Percentiles rank a stretch among this genome's conserved stretches.
Conservation (phyloP, 1,140 invertebrate species). For the Atopsyche davidsoni region DNA sequence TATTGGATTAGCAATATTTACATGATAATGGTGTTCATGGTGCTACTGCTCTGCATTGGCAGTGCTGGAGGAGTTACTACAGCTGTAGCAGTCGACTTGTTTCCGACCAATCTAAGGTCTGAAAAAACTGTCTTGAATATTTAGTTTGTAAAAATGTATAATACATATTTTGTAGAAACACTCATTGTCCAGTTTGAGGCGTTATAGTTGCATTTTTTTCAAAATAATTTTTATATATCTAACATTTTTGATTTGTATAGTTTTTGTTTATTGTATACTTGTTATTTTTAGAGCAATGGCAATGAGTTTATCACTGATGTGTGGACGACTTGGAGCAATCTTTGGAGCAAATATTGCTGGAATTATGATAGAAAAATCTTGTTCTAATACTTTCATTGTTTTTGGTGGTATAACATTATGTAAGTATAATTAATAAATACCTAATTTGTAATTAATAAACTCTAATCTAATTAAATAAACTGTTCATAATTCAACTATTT, state of each 20-base stretch:
- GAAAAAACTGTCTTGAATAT: background rate
- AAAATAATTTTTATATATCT: background rate
- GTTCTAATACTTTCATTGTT: conserved; percentile 5
- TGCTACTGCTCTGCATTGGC: conserved; percentile 37
- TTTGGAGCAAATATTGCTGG: conserved; percentile 12
- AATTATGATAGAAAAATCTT: conserved; percentile 2
- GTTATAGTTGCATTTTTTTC: background rate
- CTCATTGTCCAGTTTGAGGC: background rate
- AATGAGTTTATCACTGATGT: conserved; percentile 11
- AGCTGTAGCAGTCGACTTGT: conserved; percentile 42
- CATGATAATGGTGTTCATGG: conserved; percentile 34
- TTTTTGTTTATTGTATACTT: background rate
- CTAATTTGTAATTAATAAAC: background rate
- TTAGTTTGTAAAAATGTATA: background rate
- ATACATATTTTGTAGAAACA: background rate
- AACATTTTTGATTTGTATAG: background rate
- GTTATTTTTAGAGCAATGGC: conserved; percentile 9
- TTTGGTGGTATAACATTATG: conserved; percentile 10
- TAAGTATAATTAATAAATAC: conserved; percentile 1
- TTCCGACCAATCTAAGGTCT: conserved; percentile 40
- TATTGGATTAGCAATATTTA: conserved; percentile 7
- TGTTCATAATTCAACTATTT: background rate
- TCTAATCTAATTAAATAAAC: background rate
- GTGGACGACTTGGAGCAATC: conserved; percentile 9
- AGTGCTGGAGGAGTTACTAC: conserved; percentile 41